Evolutionary conservation across 2,888 invertebrate species (phyloP).

Genomic region (Agelastica alni): DNA sequence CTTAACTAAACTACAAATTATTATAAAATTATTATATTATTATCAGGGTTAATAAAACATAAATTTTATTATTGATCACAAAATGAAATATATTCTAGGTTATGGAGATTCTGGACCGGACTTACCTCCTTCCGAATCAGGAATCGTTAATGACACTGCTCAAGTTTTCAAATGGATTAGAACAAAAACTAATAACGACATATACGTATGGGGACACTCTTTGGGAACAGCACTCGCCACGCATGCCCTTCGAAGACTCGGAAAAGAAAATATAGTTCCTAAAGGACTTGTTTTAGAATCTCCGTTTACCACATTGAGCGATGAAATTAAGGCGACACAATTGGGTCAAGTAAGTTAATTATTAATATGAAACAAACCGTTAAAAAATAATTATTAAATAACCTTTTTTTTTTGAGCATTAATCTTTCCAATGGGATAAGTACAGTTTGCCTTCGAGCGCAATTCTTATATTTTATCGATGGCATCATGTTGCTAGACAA

Average conservation of each 20-base stretch:
- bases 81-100: slow-evolving; percentile 45
- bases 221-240: slow-evolving; percentile 48
- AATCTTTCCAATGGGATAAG: too few species aligned
- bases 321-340: slow-evolving; percentile 42
- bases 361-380: too few species aligned
- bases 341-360: slow-evolving; percentile 41
- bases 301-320: slow-evolving; percentile 47
- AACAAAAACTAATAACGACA: slow-evolving; percentile 39
- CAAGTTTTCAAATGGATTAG: slow-evolving; percentile 49
- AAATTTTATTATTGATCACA: too few species aligned
- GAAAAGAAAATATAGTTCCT: slow-evolving; percentile 37
- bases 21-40: too few species aligned
- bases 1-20: too few species aligned
- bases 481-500: too few species aligned
- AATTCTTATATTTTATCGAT: too few species aligned
- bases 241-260: slow-evolving; percentile 41
- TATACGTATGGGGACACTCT: slow-evolving; percentile 54
- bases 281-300: slow-evolving; percentile 49
- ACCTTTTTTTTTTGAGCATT: too few species aligned
- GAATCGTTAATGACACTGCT: slow-evolving; percentile 47
- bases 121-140: slow-evolving; percentile 44
- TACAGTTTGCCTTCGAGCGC: too few species aligned
- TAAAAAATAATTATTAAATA: too few species aligned
- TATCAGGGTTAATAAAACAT: too few species aligned
- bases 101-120: slow-evolving; percentile 50